Percentiles rank a stretch among this genome's conserved stretches.
phyloP scores from a whole-genome alignment of 2,113 vertebrate genomes.

The Prietella phreatophila region DNA sequence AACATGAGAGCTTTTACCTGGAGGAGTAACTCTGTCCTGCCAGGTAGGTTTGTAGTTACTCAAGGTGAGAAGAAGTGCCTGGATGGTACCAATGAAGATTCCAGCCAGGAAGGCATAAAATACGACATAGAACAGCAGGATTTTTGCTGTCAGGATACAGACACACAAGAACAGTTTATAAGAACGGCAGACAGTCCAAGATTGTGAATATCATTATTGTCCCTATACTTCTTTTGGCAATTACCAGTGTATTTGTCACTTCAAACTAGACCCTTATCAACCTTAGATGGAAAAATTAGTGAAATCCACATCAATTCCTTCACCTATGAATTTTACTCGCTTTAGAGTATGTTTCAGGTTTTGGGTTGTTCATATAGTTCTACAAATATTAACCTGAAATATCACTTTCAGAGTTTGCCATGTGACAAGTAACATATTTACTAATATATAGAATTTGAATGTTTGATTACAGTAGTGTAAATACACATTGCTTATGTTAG shows the following conservation, averaged over 20 bases:
- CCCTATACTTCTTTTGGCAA: background rate
- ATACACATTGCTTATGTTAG: background rate
- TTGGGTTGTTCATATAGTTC: background rate
- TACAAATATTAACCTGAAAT: background rate
- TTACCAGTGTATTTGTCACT: background rate
- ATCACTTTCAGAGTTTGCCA: background rate
- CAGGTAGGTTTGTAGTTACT: slow-evolving; percentile 92
- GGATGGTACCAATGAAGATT: slow-evolving; percentile 97
- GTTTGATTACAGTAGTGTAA: background rate
- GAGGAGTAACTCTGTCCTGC: slow-evolving; percentile 93
- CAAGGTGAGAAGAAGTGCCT: slow-evolving; percentile 90
- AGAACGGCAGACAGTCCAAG: background rate
- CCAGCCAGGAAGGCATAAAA: slow-evolving; percentile 95
- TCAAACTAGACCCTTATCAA: background rate
- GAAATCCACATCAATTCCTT: background rate
- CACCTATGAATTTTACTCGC: background rate
- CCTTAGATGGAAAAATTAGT: background rate
- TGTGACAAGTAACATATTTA: background rate
- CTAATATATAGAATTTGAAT: background rate
- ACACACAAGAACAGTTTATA: background rate
- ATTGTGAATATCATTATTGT: background rate
- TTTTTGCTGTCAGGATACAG: slow-evolving; percentile 80
- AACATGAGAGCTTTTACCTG: slow-evolving; percentile 75
- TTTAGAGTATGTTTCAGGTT: background rate
- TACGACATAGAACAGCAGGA: slow-evolving; percentile 87